These are phyloP conservation scores for Calonectris borealis DNA, from an alignment of 2,113 vertebrate genomes.

Conservation along the genomic window DNA sequence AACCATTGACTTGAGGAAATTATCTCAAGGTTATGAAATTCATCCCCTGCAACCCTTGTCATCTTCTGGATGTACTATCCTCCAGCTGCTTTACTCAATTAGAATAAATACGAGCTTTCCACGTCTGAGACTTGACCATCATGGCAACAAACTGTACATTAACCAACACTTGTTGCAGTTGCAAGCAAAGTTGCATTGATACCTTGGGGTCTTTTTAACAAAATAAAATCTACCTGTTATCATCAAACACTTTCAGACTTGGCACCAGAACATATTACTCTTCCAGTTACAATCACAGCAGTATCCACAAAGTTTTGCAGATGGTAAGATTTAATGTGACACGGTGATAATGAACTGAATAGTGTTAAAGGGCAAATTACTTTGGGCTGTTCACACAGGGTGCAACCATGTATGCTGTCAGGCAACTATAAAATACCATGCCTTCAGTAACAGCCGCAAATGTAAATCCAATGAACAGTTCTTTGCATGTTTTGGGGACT, in stretches of 20 bases:
- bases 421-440: background rate
- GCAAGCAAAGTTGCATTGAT: background rate
- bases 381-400: too few species aligned
- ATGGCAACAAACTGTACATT: background rate
- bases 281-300: too few species aligned
- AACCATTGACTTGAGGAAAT: background rate
- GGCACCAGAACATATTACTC: background rate
- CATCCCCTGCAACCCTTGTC: too few species aligned
- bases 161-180: background rate
- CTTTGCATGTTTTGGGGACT: background rate
- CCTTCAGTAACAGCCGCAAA: background rate
- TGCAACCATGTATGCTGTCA: too few species aligned
- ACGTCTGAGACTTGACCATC: background rate
- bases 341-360: background rate
- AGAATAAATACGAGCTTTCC: background rate
- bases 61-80: too few species aligned
- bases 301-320: background rate
- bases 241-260: background rate
- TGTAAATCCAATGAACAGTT: background rate
- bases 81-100: background rate
- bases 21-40: background rate
- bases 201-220: background rate
- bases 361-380: background rate
- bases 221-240: background rate
- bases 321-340: background rate